Conservation (phyloP, 2,888 invertebrate genomes). For the Galerucella pusilla region DNA sequence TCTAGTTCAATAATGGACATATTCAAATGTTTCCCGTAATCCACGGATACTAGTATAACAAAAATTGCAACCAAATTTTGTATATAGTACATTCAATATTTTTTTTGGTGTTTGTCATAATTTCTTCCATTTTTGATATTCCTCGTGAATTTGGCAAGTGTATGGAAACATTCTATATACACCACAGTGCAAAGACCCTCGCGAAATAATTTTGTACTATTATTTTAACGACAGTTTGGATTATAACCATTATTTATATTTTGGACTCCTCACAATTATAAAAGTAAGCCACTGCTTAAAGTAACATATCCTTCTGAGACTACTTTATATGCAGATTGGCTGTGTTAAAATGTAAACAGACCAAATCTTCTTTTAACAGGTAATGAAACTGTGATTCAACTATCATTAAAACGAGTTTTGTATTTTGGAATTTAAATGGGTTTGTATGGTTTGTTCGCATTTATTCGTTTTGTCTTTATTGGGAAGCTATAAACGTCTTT, state of each 20-base stretch:
- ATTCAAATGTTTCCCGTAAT: too few relatives aligned
- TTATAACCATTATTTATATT: neutral
- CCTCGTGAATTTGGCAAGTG: too few relatives aligned
- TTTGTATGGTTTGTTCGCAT: conserved; percentile 7
- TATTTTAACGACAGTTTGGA: too few relatives aligned
- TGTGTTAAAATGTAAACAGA: conserved; percentile 44
- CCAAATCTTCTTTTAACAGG: conserved; percentile 46
- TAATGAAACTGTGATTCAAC: conserved; percentile 45
- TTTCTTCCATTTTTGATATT: too few relatives aligned
- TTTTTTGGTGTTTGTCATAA: too few relatives aligned
- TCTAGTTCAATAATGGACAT: too few relatives aligned
- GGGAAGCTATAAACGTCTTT: neutral
- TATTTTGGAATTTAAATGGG: conserved; percentile 32
- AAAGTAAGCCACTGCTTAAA: neutral
- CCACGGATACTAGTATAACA: too few relatives aligned
- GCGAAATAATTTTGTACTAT: too few relatives aligned
- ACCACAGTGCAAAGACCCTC: too few relatives aligned
- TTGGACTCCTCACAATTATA: neutral
- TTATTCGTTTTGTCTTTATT: conserved; percentile 3
- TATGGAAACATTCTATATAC: too few relatives aligned
- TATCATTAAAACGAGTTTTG: conserved; percentile 43
- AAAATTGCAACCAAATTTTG: too few relatives aligned
- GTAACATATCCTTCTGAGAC: conserved; percentile 25
- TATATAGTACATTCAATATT: too few relatives aligned
- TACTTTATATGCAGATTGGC: conserved; percentile 45